Percentiles rank a stretch among this genome's conserved stretches.
Evolutionary conservation across 2,797 vertebrate genomes (phyloP).

Genomic region (Amphiprion clarkii): DNA sequence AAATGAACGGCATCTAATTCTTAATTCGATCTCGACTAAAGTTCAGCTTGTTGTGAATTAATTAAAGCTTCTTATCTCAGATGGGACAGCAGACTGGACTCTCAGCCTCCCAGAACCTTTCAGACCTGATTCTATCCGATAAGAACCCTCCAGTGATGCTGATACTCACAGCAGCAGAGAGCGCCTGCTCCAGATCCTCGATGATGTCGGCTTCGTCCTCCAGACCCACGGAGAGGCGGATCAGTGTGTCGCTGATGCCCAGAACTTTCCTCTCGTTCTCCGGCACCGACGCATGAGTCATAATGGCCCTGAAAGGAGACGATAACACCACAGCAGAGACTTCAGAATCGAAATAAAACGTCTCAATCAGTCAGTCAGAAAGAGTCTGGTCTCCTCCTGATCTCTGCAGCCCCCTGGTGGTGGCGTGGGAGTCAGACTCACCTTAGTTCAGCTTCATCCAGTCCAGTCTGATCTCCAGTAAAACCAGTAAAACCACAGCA

Average conservation of each 20-base stretch:
- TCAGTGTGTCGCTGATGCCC: conserved; percentile 92
- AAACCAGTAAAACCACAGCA: no score
- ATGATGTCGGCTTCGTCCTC: conserved; percentile 92
- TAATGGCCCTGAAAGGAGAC: conserved; percentile 85
- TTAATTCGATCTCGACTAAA: no score
- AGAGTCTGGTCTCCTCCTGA: neutral
- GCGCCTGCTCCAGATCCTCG: conserved; percentile 90
- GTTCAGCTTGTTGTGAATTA: no score
- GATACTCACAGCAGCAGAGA: conserved; percentile 90
- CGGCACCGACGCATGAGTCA: conserved; percentile 94
- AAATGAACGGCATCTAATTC: no score
- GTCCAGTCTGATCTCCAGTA: no score
- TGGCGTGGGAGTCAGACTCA: accelerated
- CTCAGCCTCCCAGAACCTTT: neutral
- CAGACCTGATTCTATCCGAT: neutral
- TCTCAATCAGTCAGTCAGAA: neutral
- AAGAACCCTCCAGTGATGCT: neutral
- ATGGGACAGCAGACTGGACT: no score
- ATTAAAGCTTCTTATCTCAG: no score
- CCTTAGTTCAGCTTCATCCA: no score
- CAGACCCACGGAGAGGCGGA: conserved; percentile 94
- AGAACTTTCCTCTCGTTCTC: conserved; percentile 83
- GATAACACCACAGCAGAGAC: neutral
- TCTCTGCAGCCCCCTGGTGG: conserved; percentile 73
- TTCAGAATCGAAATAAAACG: conserved; percentile 8